Evolutionary conservation across 2,888 invertebrate species (phyloP).

Genomic region (Drosophila anomalata): DNA sequence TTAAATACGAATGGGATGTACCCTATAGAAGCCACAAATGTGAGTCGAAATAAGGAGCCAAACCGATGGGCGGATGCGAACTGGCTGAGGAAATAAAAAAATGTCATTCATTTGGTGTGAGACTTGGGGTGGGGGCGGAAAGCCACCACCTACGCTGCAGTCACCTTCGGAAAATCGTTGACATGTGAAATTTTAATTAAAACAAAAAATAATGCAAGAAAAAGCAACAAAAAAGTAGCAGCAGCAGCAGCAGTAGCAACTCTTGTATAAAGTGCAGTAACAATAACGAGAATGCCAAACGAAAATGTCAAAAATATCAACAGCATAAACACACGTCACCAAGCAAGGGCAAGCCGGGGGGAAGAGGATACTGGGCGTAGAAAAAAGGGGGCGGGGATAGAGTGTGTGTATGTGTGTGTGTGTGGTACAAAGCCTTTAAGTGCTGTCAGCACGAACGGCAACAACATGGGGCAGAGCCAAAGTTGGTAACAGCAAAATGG

Average conservation of each 20-base stretch:
- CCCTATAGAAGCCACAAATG: constrained; percentile 10
- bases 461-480: constrained; percentile 27
- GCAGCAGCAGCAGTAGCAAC: constrained; percentile 23
- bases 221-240: constrained; percentile 54
- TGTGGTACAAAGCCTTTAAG: constrained; percentile 72
- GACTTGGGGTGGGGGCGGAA: constrained; percentile 1
- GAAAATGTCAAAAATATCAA: constrained; percentile 75
- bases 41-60: constrained; percentile 21
- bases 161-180: constrained; percentile 65
- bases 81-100: constrained; percentile 57
- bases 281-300: constrained; percentile 61
- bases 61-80: constrained; percentile 27
- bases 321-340: constrained; percentile 51
- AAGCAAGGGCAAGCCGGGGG: constrained; percentile 1
- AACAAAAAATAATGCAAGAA: constrained; percentile 54
- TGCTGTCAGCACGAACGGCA: constrained; percentile 60
- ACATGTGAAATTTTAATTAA: constrained; percentile 80
- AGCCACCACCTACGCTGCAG: constrained; percentile 22
- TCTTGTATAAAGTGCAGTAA: constrained; percentile 38
- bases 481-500: constrained; percentile 59
- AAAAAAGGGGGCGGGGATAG: not conserved
- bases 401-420: constrained; percentile 19
- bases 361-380: not conserved
- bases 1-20: constrained; percentile 2
- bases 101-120: constrained; percentile 33